Evolutionary conservation across 92 coral and sea anemone species (phyloP), one percentile per base, ranked within the genome.

Genomic region (Porites divaricata): DNA sequence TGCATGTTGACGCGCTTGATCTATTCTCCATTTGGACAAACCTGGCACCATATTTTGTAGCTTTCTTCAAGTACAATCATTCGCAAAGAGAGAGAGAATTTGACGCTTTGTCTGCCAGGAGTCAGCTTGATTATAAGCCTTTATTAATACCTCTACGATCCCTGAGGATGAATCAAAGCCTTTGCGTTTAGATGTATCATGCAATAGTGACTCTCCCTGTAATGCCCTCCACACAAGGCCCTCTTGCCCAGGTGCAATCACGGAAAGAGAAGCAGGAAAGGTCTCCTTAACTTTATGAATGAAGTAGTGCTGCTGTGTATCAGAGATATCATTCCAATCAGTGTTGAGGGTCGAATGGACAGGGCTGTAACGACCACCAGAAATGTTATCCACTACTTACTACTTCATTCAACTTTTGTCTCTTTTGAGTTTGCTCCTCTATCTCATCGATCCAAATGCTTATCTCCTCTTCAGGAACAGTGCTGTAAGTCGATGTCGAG

Each of bases 221-320:
- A 83, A 19, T 22, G 92, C 63, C 51, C 78, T 28, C 92, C 92
- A 89, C 11, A 88, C 75, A 59, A 75, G 41, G 52, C 62, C 78
- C 67, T 88, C 91, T 70, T 88, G 91, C 16, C 92, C 92, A 22
- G 92, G 88, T 35, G 88, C 84, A 41, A 89, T 53, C 21, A 89
- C 92, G 6, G 80, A 70, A 14, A 84, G 54, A 11, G 88, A 23
- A 1, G 91, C 79, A 24, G 72, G 14, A 53, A 88, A 2, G 35
- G 59, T 63, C 67, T 83, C 85, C 62, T 65, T 83, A 12, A 88
- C 91, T 70, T 88, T 88, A 20, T 79, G 67, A 14, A 41, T 16
- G 64, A 83, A 83, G 74, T 76, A 85, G 28, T 85, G 76, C 61
- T 85, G 83, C 80, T 76, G 88, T 21, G 88, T 88, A 13, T 84